Base-by-base conservation (phyloP, 2,113 vertebrate species). In the Siniperca chuatsi region DNA sequence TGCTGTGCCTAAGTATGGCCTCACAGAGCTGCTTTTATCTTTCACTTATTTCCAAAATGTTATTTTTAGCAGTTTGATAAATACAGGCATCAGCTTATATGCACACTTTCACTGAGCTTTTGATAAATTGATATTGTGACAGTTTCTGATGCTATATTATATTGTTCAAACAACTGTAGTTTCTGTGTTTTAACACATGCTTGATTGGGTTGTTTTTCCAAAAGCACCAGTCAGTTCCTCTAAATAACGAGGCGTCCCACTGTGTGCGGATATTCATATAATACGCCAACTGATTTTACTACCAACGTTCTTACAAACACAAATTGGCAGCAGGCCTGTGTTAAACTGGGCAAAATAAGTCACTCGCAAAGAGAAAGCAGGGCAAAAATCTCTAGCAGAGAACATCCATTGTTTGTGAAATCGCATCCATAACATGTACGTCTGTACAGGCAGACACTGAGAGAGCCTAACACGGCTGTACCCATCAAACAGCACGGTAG, bases 171-270 rank as follows among this genome's bases (percentile, higher is more conserved):
- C 71, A 60, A 18, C 5, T 29, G 18, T 15, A 25, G 13, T 33
- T 64, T 60, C 23, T 29, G 20, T 55, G 46, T 50, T 55, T 73
- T 13, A 3, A 10, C 67, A 66, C 46, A 12, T 7, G 21, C 65
- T 65, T 61, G 46, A 61, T 54, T 54, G 15, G 33, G 46, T 57
- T 57, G 62, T 70, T 81, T 84, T 57, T 58, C 23, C 40, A 81
- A 75, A 75, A 42, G 18, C 83, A 44, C 16, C 65, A 61, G 44
- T 81, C 66, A 67, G 4, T 42, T 60, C 42, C 48, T 75, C 61
- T 75, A 79, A 78, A 85, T 75, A 83, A 78, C 29, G 2, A 75
- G 85, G 25, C 61, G 8, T 55, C 71, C 48, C 60, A 44, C 76
- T 81, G 48, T 69, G 55, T 73, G 75, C 75, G 15, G 69, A 64